A percentile compares a stretch with the other conserved stretches of the same genome.
phyloP scores from a whole-genome alignment of 1,140 invertebrate genomes.

The Eueides isabella region DNA sequence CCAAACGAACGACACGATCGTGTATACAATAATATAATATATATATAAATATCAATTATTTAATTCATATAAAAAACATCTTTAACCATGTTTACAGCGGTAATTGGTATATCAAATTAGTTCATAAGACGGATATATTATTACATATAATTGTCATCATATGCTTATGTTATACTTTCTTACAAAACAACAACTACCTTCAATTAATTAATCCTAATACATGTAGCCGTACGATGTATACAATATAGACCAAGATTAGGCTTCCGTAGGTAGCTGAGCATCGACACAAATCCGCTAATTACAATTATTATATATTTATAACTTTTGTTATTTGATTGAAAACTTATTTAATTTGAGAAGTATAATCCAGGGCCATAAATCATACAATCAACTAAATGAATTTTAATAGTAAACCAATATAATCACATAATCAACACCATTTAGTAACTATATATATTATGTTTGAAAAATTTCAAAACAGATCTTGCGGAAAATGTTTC shows the following conservation, averaged over 20 bases:
- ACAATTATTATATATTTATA: not conserved
- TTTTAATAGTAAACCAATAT: too few species aligned
- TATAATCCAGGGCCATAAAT: too few species aligned
- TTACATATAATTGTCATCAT: conserved; percentile 77
- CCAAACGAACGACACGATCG: conserved; percentile 46
- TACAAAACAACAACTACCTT: conserved; percentile 80
- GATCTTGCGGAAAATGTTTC: conserved; percentile 35
- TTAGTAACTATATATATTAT: too few species aligned
- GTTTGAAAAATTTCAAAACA: not conserved
- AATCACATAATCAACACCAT: not conserved
- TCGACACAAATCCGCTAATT: conserved; percentile 18
- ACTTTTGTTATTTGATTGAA: too few species aligned
- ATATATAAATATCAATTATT: conserved; percentile 45
- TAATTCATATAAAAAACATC: conserved; percentile 80
- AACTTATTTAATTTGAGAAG: not conserved
- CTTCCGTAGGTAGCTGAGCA: conserved; percentile 38
- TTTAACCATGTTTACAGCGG: conserved; percentile 71
- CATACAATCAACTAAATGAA: too few species aligned
- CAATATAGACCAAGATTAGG: conserved; percentile 56
- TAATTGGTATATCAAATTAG: conserved; percentile 61
- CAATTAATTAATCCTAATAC: conserved; percentile 68
- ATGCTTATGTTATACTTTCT: conserved; percentile 71
- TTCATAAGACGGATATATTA: conserved; percentile 81
- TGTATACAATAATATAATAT: conserved; percentile 76
- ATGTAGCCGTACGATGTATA: conserved; percentile 56